phyloP scores from a whole-genome alignment of 2,888 invertebrate species.

The Ethmia dodecea region DNA sequence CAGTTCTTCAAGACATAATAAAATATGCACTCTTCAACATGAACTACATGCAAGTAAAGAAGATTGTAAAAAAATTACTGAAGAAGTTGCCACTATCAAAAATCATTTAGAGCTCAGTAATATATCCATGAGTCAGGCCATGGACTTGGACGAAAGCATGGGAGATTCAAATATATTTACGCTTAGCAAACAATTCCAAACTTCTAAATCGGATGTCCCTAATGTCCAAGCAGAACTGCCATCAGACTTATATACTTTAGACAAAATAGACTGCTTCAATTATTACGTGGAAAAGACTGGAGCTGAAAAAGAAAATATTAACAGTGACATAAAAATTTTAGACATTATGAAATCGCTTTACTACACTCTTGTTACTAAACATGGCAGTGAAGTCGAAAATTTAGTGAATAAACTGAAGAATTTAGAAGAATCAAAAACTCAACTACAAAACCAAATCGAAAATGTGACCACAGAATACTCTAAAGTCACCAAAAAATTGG shows the following conservation, averaged over 20 bases:
- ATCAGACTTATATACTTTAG: constrained; percentile 37
- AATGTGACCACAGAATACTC: constrained; percentile 28
- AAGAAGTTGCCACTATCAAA: constrained; percentile 63
- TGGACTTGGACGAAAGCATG: constrained; percentile 58
- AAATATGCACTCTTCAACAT: constrained; percentile 59
- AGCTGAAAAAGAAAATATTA: constrained; percentile 30
- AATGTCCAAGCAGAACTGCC: constrained; percentile 38
- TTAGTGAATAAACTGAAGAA: constrained; percentile 50
- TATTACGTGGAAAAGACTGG: constrained; percentile 50
- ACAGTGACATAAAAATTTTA: constrained; percentile 41
- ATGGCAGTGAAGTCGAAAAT: constrained; percentile 55
- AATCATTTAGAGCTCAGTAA: constrained; percentile 54
- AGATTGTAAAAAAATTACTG: constrained; percentile 60
- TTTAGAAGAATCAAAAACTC: constrained; percentile 40
- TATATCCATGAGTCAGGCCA: constrained; percentile 37
- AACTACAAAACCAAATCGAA: constrained; percentile 33
- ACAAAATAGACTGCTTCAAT: constrained; percentile 53
- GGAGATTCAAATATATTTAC: constrained; percentile 35
- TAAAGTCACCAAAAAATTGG: constrained; percentile 31
- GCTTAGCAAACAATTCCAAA: constrained; percentile 28
- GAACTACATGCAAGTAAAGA: constrained; percentile 59
- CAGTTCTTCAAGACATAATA: constrained; percentile 51
- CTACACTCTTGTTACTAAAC: constrained; percentile 40
- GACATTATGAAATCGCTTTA: constrained; percentile 60
- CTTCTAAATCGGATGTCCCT: constrained; percentile 29